Base-by-base conservation (phyloP, 2,797 vertebrate species). In the Hippopotamyrus pictus region DNA sequence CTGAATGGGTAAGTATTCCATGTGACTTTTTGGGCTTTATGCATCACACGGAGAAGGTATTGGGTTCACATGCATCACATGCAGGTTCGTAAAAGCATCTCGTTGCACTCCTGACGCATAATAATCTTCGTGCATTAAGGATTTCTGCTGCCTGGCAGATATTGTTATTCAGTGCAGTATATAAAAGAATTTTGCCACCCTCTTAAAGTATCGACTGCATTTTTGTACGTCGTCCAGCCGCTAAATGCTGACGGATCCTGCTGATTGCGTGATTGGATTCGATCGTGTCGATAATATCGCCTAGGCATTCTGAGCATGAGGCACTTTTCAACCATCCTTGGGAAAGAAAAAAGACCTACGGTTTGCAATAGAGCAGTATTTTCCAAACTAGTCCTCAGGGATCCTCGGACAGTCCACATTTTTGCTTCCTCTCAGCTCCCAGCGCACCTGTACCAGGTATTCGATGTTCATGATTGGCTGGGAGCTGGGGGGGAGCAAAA, bases 1-100 rank as follows among this genome's bases (percentile, higher is more conserved):
- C 94, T 98, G 57, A 96, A 95, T 96, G 98, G 97, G 98, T 98
- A 94, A 37, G 94, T 93, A 69, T 88, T 62, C 9, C 17, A 22
- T 14, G 41, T n/a, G 41, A n/a, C 19, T 48, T 48, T 83, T 48
- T 22, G 17, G 37, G 44, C 37, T 48, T 17, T 11, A 48, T 11
- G 41, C 79, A 48, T 50, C 76, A 46, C 76, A 22, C 7, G n/a
- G 19, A 46, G 41, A 46, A 82, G 17, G 41, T 82, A 46, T 46
- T 17, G 17, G 41, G 17, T 44, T 46, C 76, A 82, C 41, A 46
- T 44, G 41, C 19, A 22, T 82, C 37, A 46, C 46, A 46, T 82
- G 41, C 76, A 82, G 41, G 17, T 82, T 82, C 8, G 1, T 82
- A 82, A 82, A 82, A 44, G 8, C 41, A 46, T 82, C 17, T 46